phyloP scores from a whole-genome alignment of 2,888 invertebrate species.

The Dorcus parallelipipedus region DNA sequence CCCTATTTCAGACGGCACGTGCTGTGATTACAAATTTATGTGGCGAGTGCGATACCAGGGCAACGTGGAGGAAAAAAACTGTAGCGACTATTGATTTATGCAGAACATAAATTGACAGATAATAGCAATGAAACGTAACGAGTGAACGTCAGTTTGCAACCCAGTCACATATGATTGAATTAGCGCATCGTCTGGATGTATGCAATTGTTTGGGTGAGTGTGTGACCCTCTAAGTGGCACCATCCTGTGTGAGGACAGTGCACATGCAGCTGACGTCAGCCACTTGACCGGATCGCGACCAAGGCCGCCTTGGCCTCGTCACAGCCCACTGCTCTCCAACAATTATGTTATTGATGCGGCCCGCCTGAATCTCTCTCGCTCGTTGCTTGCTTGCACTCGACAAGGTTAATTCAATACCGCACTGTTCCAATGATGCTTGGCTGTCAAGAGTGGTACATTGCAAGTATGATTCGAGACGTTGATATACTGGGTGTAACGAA shows the following conservation, averaged over 20 bases:
- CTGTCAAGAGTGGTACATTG: neutral
- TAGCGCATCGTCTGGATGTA: constrained; percentile 13
- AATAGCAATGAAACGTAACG: neutral
- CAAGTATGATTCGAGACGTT: neutral
- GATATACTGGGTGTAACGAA: too few species aligned
- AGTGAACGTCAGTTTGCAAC: neutral
- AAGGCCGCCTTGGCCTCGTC: constrained; percentile 27
- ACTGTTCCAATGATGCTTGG: neutral
- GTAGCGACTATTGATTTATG: too few species aligned
- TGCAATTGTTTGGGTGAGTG: constrained; percentile 25
- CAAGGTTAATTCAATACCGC: constrained; percentile 11
- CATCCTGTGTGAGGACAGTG: constrained; percentile 24
- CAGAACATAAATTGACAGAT: too few species aligned
- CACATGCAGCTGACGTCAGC: constrained; percentile 29
- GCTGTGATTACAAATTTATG: too few species aligned
- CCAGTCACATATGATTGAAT: constrained; percentile 12
- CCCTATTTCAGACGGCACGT: too few species aligned
- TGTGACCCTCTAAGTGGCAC: constrained; percentile 26
- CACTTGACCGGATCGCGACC: constrained; percentile 29
- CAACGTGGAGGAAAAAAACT: too few species aligned
- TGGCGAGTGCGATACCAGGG: too few species aligned
- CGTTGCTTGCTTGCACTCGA: constrained; percentile 9
- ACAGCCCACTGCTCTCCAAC: constrained; percentile 25
- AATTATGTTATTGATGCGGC: constrained; percentile 26
- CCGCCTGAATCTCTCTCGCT: constrained; percentile 9